A percentile compares a stretch with the other conserved stretches of the same genome.
Conservation (phyloP, 53 echinoderm and acorn worm species). For the Hippasteria phrygiana region DNA sequence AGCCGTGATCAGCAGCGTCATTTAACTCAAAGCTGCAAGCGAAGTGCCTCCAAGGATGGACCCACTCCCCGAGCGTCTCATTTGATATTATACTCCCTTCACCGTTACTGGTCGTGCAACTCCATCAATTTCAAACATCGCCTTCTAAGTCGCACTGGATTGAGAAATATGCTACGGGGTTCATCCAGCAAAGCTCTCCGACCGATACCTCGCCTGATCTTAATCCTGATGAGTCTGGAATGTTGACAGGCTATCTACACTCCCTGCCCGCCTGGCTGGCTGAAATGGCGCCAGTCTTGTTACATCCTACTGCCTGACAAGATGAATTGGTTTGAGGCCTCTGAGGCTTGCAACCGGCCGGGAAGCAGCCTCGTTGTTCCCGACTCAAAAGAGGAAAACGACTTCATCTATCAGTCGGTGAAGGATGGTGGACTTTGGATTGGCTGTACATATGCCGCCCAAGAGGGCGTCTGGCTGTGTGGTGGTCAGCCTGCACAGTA, state of each 20-base stretch:
- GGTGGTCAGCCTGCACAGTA: neutral
- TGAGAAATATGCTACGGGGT: too few relatives aligned
- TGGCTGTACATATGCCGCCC: constrained; percentile 28
- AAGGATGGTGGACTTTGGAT: constrained; percentile 14
- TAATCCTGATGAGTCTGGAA: neutral
- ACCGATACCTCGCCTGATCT: neutral
- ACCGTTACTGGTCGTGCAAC: too few relatives aligned
- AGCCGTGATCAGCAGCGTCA: too few relatives aligned
- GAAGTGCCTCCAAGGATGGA: too few relatives aligned
- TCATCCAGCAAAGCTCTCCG: too few relatives aligned
- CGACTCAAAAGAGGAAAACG: constrained; percentile 29
- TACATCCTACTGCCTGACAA: constrained; percentile 30
- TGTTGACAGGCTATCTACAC: neutral
- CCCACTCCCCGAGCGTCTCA: too few relatives aligned
- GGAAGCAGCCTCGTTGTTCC: constrained; percentile 26
- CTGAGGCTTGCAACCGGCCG: neutral
- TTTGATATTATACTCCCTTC: too few relatives aligned
- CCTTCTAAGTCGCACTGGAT: too few relatives aligned
- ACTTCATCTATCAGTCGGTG: constrained; percentile 1
- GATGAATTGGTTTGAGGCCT: constrained; percentile 29
- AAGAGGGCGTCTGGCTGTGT: constrained; percentile 32
- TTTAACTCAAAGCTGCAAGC: too few relatives aligned
- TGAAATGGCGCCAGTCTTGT: constrained; percentile 39
- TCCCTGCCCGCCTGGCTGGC: constrained; percentile 39
- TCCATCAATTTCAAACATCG: too few relatives aligned